A percentile compares a stretch with the other conserved stretches of the same genome.
Conservation (phyloP, 2,797 vertebrate species). For the Florisuga fusca region DNA sequence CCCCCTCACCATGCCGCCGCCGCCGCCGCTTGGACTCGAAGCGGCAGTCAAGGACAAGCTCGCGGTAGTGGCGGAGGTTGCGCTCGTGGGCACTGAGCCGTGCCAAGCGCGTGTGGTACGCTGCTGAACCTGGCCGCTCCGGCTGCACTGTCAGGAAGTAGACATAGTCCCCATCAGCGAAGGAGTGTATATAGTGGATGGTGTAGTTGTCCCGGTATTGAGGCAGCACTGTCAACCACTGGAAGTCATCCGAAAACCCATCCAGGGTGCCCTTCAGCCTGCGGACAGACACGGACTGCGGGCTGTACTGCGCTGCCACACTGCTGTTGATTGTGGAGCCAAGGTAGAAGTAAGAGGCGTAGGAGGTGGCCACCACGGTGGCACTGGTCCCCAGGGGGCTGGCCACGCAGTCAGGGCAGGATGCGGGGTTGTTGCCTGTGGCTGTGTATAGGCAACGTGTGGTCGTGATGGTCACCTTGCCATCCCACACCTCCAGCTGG, state of each 20-base stretch:
- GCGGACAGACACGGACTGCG: constrained; percentile 89
- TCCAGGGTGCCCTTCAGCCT: constrained; percentile 86
- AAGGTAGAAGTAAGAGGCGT: constrained; percentile 88
- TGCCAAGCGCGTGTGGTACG: constrained; percentile 87
- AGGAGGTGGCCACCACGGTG: constrained; percentile 85
- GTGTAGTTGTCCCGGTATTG: constrained; percentile 81
- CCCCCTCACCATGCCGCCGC: background rate
- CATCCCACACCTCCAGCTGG: constrained; percentile 71
- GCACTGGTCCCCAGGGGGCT: constrained; percentile 91
- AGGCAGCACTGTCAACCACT: constrained; percentile 87
- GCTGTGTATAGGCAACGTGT: constrained; percentile 87
- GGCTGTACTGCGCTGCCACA: constrained; percentile 84
- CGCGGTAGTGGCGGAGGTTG: constrained; percentile 84
- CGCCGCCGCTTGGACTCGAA: constrained; percentile 88
- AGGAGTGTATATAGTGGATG: constrained; percentile 91
- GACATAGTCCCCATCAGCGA: constrained; percentile 83
- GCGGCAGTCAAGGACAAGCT: constrained; percentile 90
- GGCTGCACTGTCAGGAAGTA: constrained; percentile 93
- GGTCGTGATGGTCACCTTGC: constrained; percentile 55
- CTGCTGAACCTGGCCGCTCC: constrained; percentile 66
- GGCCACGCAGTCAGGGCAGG: constrained; percentile 91
- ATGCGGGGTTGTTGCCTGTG: constrained; percentile 77
- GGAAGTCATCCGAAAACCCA: constrained; percentile 85
- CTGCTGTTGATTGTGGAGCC: constrained; percentile 87
- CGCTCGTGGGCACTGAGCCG: constrained; percentile 85